phyloP scores from a whole-genome alignment of 2,888 invertebrate species.

The Erebia epiphron region DNA sequence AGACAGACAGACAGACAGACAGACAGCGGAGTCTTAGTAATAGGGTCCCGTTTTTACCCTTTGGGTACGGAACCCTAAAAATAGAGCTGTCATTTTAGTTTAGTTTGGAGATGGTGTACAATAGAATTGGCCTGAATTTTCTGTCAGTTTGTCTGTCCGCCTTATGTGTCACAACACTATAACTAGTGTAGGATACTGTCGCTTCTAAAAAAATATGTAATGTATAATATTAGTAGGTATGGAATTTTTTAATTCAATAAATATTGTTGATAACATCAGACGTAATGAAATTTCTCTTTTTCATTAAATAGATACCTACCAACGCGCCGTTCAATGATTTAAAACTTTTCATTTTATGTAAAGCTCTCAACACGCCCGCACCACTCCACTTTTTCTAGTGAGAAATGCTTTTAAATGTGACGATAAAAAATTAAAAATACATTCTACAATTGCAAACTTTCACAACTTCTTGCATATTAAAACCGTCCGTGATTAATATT shows the following conservation, averaged over 20 bases:
- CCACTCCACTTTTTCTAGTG: slow-evolving; percentile 3
- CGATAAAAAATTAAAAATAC: slow-evolving; percentile 12
- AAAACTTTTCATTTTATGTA: slow-evolving; percentile 1
- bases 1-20: too few relatives aligned
- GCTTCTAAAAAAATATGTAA: too few relatives aligned
- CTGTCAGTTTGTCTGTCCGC: too few relatives aligned
- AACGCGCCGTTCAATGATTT: slow-evolving; percentile 4
- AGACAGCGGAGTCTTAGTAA: too few relatives aligned
- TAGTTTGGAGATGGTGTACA: too few relatives aligned
- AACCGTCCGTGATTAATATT: slow-evolving; percentile 23
- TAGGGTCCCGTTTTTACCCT: too few relatives aligned
- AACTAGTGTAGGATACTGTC: too few relatives aligned
- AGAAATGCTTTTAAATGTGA: slow-evolving; percentile 12
- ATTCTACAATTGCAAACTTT: slow-evolving; percentile 16
- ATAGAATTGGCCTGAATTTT: too few relatives aligned
- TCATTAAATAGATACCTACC: neutral
- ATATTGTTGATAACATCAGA: neutral
- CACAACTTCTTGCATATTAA: slow-evolving; percentile 21
- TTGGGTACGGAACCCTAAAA: too few relatives aligned
- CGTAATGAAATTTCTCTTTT: neutral
- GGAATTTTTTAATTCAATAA: too few relatives aligned
- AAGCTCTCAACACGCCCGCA: neutral
- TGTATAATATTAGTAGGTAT: neutral
- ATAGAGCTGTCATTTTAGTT: too few relatives aligned
- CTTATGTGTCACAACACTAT: too few relatives aligned